Conservation (phyloP, 2,888 invertebrate genomes). For the Tribolium freemani region DNA sequence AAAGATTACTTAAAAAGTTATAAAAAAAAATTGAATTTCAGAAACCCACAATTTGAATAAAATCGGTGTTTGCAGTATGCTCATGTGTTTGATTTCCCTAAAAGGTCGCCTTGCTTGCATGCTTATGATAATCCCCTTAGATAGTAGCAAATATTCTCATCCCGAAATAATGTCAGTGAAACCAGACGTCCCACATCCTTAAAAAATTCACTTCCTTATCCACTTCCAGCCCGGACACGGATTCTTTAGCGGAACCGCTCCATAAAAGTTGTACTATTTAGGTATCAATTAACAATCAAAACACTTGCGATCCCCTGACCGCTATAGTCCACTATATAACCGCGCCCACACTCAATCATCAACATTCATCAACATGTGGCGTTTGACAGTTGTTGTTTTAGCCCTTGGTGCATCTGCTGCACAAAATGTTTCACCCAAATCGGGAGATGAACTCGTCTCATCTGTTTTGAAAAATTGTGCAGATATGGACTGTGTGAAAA, state of each 20-base stretch:
- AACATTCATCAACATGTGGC: slow-evolving; percentile 58
- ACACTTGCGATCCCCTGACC: slow-evolving; percentile 68
- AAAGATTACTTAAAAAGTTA: background rate
- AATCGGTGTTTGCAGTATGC: background rate
- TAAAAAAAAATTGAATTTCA: background rate
- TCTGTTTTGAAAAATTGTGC: slow-evolving; percentile 82
- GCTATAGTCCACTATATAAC: slow-evolving; percentile 75
- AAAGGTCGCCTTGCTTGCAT: background rate
- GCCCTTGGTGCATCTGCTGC: slow-evolving; percentile 68
- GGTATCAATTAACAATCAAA: slow-evolving; percentile 63
- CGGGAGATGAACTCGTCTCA: slow-evolving; percentile 79
- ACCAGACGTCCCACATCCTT: slow-evolving; percentile 22
- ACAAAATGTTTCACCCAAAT: slow-evolving; percentile 71
- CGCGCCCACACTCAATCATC: slow-evolving; percentile 69
- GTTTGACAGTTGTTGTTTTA: slow-evolving; percentile 67
- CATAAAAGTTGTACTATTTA: slow-evolving; percentile 58
- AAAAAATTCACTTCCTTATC: slow-evolving; percentile 32
- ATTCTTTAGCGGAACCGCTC: slow-evolving; percentile 57
- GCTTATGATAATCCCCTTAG: background rate
- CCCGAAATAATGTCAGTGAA: slow-evolving; percentile 24
- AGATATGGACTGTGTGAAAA: slow-evolving; percentile 81
- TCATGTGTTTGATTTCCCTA: slow-evolving; percentile 14
- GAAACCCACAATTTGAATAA: slow-evolving; percentile 18
- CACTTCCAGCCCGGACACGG: slow-evolving; percentile 23
- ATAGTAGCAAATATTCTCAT: background rate